Evolutionary conservation across 2,797 vertebrate genomes (phyloP).

Genomic region (Acanthiza pusilla): DNA sequence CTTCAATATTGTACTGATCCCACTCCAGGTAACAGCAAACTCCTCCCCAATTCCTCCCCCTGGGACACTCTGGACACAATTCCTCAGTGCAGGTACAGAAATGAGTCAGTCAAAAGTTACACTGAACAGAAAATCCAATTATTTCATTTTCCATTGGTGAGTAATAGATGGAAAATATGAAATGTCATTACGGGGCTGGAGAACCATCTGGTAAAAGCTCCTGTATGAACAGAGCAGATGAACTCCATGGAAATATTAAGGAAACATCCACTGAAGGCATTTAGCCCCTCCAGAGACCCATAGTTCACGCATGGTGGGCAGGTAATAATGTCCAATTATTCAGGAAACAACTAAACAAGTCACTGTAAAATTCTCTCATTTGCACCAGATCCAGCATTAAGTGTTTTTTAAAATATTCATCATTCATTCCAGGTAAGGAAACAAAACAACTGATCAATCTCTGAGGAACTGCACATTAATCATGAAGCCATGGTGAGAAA

Average conservation of each 20-base stretch:
- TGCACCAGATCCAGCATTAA: constrained; percentile 41
- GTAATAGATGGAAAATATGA: constrained; percentile 56
- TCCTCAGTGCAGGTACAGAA: constrained; percentile 29
- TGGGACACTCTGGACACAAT: not conserved
- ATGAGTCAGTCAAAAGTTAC: not conserved
- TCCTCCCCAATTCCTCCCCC: not conserved
- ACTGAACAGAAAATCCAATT: not conserved
- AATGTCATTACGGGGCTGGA: constrained; percentile 53
- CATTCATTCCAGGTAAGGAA: constrained; percentile 69
- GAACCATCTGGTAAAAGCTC: constrained; percentile 66
- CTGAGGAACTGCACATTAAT: constrained; percentile 72
- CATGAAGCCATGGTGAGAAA: constrained; percentile 66
- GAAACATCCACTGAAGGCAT: constrained; percentile 60
- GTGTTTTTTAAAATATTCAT: constrained; percentile 67
- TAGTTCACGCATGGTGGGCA: constrained; percentile 70
- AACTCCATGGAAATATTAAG: constrained; percentile 58
- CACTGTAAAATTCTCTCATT: constrained; percentile 69
- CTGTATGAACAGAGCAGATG: constrained; percentile 47
- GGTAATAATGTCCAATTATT: constrained; percentile 74
- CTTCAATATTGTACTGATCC: not conserved
- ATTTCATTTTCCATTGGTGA: constrained; percentile 42
- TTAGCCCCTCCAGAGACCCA: constrained; percentile 61
- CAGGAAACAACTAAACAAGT: constrained; percentile 52
- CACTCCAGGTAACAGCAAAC: not conserved
- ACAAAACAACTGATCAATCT: constrained; percentile 70